Base-by-base conservation (phyloP, 2,888 invertebrate species). In the Leptinotarsa peninsularis region DNA sequence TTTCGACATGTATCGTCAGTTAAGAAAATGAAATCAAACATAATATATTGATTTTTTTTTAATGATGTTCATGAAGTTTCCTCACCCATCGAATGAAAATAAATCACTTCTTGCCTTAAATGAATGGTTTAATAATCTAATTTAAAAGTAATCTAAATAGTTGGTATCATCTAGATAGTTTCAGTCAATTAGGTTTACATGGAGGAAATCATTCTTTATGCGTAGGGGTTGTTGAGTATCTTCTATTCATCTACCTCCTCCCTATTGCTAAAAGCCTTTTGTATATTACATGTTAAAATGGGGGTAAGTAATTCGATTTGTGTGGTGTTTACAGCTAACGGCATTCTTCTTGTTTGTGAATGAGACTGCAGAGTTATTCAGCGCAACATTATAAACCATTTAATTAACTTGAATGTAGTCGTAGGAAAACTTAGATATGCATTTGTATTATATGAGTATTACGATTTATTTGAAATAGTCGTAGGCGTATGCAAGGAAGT, bases 251-350 rank as follows among this genome's bases (percentile, higher is more conserved):
- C 83, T 85, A 85, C 86, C 85, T 85, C 86, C 84, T 85, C 87
- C 87, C 86, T 85, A 86, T 84, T 84, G 86, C 88, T 88, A 88
- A 89, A 88, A 89, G 88, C 88, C 88, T 88, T 88, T 88, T 86
- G 86, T 87, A 88, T 88, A 89, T 89, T 88, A 88, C 87, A 88
- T 88, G 88, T 88, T 88, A 88, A 89, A 89, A 88, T 87, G 87
- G 86, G 88, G 88, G 88, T 88, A 88, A 88, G 87, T 89, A 88
- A 88, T 88, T 87, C 88, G 88, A 89, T 89, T 89, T 84, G 84
- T 81, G 82, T 81, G 81, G 81, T 81, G 76, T 81, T 63, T 52
- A 18, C 66, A 18, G 50, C 66, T 71, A 50, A 63, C 33, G 66
- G 66, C 63, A 52, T 60, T 49, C 63, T 75, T 70, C 73, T 71